These are phyloP conservation scores for Dorcus parallelipipedus DNA, from an alignment of 2,888 invertebrate genomes.

Conservation along the genomic window DNA sequence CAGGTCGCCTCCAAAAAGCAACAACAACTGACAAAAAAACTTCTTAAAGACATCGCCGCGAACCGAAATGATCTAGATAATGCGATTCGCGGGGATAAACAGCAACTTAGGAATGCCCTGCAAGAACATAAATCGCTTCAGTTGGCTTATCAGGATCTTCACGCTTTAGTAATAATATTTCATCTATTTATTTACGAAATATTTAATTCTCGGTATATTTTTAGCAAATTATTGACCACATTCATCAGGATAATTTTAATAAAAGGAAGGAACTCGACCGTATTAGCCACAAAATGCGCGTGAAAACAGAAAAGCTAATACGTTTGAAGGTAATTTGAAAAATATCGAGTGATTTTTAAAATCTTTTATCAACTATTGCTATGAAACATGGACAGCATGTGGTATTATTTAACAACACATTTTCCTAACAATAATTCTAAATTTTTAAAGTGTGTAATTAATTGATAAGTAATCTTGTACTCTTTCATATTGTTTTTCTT, in stretches of 20 bases:
- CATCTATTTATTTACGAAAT: background rate
- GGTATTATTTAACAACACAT: too few relatives aligned
- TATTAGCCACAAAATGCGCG: slow-evolving; percentile 57
- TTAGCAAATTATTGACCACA: slow-evolving; percentile 59
- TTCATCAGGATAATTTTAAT: slow-evolving; percentile 61
- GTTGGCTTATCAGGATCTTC: slow-evolving; percentile 53
- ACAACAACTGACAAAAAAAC: slow-evolving; percentile 55
- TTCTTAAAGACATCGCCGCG: slow-evolving; percentile 56
- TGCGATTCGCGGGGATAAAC: slow-evolving; percentile 58
- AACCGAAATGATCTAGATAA: slow-evolving; percentile 58
- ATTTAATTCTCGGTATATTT: background rate
- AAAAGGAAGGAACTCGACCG: slow-evolving; percentile 62
- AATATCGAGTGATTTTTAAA: too few relatives aligned
- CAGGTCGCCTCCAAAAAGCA: slow-evolving; percentile 51
- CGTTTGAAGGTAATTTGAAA: slow-evolving; percentile 53
- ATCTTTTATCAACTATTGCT: too few relatives aligned
- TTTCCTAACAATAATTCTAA: too few relatives aligned
- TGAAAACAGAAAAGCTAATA: slow-evolving; percentile 58
- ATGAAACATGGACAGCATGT: too few relatives aligned
- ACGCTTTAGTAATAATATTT: slow-evolving; percentile 38
- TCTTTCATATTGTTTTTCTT: too few relatives aligned
- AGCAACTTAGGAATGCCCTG: slow-evolving; percentile 57
- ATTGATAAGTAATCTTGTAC: too few relatives aligned
- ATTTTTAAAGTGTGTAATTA: background rate
- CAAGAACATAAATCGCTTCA: slow-evolving; percentile 58